These are phyloP conservation scores for Thymelicus acteon DNA, from an alignment of 2,888 invertebrate species.

Conservation along the genomic window DNA sequence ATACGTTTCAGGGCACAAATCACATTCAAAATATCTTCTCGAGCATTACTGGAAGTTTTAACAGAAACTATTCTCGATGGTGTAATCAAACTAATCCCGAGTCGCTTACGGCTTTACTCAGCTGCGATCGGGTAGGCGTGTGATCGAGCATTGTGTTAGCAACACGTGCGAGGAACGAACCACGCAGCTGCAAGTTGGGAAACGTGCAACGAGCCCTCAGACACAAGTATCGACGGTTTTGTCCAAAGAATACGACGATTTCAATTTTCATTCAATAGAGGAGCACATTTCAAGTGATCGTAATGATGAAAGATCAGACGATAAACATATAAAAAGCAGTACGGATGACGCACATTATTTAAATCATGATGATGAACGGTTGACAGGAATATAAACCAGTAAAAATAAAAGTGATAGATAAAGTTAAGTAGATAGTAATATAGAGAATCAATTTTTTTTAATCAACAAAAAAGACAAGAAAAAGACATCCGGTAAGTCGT, in stretches of 20 bases:
- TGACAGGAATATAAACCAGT: too few species aligned
- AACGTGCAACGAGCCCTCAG: slow-evolving; percentile 18
- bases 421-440: too few species aligned
- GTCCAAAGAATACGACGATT: not conserved
- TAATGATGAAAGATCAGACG: too few species aligned
- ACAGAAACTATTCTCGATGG: not conserved
- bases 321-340: too few species aligned
- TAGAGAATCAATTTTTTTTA: too few species aligned
- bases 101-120: slow-evolving; percentile 10
- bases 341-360: too few species aligned
- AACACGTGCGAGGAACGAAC: slow-evolving; percentile 34
- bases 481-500: too few species aligned
- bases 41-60: not conserved
- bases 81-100: slow-evolving; percentile 1
- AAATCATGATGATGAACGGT: too few species aligned
- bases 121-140: slow-evolving; percentile 1
- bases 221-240: not conserved
- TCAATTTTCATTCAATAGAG: too few species aligned
- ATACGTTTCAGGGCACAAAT: not conserved
- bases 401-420: too few species aligned
- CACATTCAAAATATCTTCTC: not conserved
- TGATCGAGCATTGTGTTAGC: slow-evolving; percentile 28
- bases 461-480: too few species aligned
- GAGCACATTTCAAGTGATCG: too few species aligned
- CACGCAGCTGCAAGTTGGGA: slow-evolving; percentile 27